Base-by-base conservation (phyloP, 2,797 vertebrate species). In the Clarias laeviceps region DNA sequence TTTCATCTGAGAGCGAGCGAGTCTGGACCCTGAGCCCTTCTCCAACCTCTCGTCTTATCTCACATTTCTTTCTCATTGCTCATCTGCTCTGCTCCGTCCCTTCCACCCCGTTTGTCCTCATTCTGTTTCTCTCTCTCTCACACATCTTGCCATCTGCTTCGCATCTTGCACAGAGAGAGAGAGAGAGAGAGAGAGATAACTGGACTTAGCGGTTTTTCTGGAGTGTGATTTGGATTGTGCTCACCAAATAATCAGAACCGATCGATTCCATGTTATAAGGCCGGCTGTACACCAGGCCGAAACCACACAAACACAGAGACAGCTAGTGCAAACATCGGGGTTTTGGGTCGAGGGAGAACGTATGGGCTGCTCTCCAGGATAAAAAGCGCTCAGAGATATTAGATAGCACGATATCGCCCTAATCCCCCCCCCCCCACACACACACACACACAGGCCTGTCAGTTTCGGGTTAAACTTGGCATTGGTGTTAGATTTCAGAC, bases 1-100 rank as follows among this genome's bases (percentile, higher is more conserved):
- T 97, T 97, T 97, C 94, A 96, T 95, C 92, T 96, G 93, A 94
- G 94, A 89, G 92, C 94, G 95, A 95, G 95, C 94, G 95, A 94
- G 95, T 95, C 94, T 93, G 94, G 94, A 97, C 95, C 96, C 90
- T 92, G 87, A 86, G 92, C 92, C 92, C 89, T 86, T 68, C 85
- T 77, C 87, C 92, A 93, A 94, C 93, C 91, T 89, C 79, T 14
- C 74, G 87, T 89, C 92, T 89, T 79, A 78, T 78, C 74, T 22
- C 5, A 6, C 74, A 37, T 74, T 37, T 85, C 82, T 84, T 87
- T 82, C 80, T 76, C 83, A 72, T 37, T 82, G 87, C 37, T 68
- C 27, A 40, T 83, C 88, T 81, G 40, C 56, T 72, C 72, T 82
- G 78, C 76, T 80, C 61, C 57, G 54, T 70, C 76, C 24, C 79